Evolutionary conservation across 2,888 invertebrate genomes (phyloP).

Genomic region (Rhorus exstirpatorius): DNA sequence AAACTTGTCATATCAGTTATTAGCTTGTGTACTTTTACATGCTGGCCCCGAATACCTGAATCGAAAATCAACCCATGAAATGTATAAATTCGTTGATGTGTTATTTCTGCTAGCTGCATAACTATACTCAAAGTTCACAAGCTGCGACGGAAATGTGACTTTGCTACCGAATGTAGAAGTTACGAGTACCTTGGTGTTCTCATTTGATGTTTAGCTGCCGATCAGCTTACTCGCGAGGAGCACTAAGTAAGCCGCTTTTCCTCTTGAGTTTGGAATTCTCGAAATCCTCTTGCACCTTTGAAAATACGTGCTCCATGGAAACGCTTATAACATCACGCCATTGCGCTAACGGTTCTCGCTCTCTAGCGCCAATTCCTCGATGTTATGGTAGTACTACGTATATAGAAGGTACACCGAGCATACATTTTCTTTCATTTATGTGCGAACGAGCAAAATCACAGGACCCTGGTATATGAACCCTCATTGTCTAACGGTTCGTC

Average conservation of each 20-base stretch:
- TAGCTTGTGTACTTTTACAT: neutral
- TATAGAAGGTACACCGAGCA: constrained; percentile 7
- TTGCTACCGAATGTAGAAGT: constrained; percentile 41
- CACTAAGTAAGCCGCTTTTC: constrained; percentile 70
- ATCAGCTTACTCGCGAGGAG: constrained; percentile 63
- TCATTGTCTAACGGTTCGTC: constrained; percentile 32
- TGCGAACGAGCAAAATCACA: constrained; percentile 26
- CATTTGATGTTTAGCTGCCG: constrained; percentile 63
- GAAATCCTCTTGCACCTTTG: constrained; percentile 63
- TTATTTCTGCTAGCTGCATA: neutral
- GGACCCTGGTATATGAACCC: constrained; percentile 28
- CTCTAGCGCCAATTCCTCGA: constrained; percentile 31
- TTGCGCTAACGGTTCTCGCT: constrained; percentile 34
- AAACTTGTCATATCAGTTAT: no score
- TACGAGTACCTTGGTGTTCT: constrained; percentile 34
- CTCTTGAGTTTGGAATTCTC: constrained; percentile 63
- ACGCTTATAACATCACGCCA: constrained; percentile 27
- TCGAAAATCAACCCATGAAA: constrained; percentile 1
- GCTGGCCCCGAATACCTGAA: neutral
- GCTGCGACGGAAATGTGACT: constrained; percentile 25
- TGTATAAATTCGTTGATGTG: neutral
- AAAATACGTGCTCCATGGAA: constrained; percentile 55
- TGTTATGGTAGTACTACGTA: constrained; percentile 23
- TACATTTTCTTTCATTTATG: constrained; percentile 41
- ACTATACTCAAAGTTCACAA: constrained; percentile 19